Conservation (phyloP, 2,113 vertebrate genomes). For the Xenopus tropicalis region DNA sequence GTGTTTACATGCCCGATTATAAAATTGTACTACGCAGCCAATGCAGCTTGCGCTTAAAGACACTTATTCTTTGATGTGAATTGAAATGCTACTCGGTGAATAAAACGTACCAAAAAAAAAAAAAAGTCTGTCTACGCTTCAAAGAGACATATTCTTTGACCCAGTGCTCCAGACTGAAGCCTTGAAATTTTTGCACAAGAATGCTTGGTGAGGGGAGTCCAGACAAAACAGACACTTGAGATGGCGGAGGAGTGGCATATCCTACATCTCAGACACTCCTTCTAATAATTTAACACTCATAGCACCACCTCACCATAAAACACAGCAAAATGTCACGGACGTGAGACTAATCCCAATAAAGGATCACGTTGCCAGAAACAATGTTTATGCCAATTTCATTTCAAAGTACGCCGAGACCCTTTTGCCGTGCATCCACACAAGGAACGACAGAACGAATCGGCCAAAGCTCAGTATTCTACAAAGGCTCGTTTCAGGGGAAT, state of each 20-base stretch:
- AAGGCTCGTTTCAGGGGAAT: too few species aligned
- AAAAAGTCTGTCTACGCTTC: slow-evolving; percentile 67
- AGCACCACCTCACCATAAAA: slow-evolving; percentile 51
- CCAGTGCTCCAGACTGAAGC: slow-evolving; percentile 75
- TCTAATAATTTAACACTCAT: slow-evolving; percentile 56
- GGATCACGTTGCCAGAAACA: slow-evolving; percentile 2
- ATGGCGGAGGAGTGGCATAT: slow-evolving; percentile 64
- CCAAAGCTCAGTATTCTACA: not conserved
- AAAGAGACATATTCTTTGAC: slow-evolving; percentile 83
- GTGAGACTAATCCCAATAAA: not conserved
- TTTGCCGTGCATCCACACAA: not conserved
- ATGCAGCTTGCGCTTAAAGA: slow-evolving; percentile 64
- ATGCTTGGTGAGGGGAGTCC: slow-evolving; percentile 64
- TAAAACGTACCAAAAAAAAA: slow-evolving; percentile 60
- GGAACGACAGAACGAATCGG: not conserved
- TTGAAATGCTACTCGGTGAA: slow-evolving; percentile 76
- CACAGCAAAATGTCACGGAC: slow-evolving; percentile 47
- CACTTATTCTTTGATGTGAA: slow-evolving; percentile 71
- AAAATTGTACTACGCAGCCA: slow-evolving; percentile 54
- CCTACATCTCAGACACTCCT: slow-evolving; percentile 61
- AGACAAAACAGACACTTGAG: slow-evolving; percentile 93
- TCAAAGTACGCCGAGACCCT: not conserved
- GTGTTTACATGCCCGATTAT: slow-evolving; percentile 56
- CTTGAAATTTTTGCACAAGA: slow-evolving; percentile 71
- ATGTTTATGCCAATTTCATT: not conserved